phyloP scores from a whole-genome alignment of 2,888 invertebrate genomes.

The Tenthredo distinguenda region DNA sequence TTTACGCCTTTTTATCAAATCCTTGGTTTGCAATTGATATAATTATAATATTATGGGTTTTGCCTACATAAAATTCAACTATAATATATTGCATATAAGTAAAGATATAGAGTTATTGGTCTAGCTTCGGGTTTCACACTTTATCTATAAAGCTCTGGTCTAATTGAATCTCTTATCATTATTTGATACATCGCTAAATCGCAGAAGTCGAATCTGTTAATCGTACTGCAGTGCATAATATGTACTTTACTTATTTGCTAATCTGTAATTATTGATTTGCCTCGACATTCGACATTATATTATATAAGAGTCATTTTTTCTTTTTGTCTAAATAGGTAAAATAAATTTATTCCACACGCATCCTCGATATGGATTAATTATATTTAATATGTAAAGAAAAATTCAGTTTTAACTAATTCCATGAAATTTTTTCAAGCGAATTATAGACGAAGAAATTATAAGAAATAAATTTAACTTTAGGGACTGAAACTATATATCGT shows the following conservation, averaged over 20 bases:
- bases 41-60: neutral
- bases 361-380: conserved; percentile 5
- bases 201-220: neutral
- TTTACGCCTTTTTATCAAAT: neutral
- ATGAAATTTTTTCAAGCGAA: neutral
- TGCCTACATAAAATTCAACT: neutral
- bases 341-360: neutral
- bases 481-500: conserved; percentile 12
- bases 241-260: neutral
- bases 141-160: neutral
- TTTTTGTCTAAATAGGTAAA: neutral
- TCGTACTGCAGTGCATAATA: neutral
- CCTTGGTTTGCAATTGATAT: neutral
- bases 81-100: neutral
- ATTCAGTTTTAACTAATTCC: neutral
- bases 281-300: neutral
- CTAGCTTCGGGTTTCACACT: neutral
- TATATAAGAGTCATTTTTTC: neutral
- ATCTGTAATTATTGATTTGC: neutral
- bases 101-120: neutral
- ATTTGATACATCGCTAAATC: neutral
- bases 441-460: neutral
- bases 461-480: conserved; percentile 50
- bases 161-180: neutral
- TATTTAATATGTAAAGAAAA: neutral